Evolutionary conservation across 2,888 invertebrate species (phyloP), one percentile per base, ranked within the genome.

Genomic region (Ormyrus rosae): DNA sequence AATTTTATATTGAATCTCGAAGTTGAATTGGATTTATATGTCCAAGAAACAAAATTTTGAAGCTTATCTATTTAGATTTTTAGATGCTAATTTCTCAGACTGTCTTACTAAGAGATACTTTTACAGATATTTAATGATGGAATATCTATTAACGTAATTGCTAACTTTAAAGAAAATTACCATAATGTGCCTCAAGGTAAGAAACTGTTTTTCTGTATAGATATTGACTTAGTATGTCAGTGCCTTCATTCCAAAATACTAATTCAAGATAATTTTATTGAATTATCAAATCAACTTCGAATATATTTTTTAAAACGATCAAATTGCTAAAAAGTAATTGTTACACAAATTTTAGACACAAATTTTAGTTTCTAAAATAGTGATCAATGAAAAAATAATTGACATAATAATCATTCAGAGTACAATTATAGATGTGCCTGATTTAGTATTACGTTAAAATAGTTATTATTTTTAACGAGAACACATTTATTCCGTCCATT

Each of bases 201-300:
- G 46, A 67, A 53, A n/a, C 9, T 55, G 61, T 8, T 7, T 74
- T 75, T 56, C 61, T 69, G 65, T 56, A 81, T 64, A 68, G 69
- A 73, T n/a, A 78, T 84, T 78, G 77, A 73, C 78, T 82, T 69
- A 74, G 80, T 58, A 65, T 51, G 34, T 71, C 83, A 83, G 83
- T 84, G 84, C 82, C 81, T 84, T 82, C 72, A 77, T 13, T 67
- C 71, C 70, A 77, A 81, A 77, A 77, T 65, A 70, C 69, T 53
- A 68, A 51, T 78, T 10, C 60, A 71, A 51, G 55, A 6, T 56
- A 55, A 70, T 13, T 58, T 65, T 46, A 61, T 55, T 64, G 46
- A 55, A 50, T 34, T 70, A 50, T 63, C 53, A 53, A 13, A 58
- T 67, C 7, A 61, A 13, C 11, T 34, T 65, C 50, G 50, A 50